Evolutionary conservation across 2,888 invertebrate genomes (phyloP), one percentile per base, ranked within the genome.

Genomic region (Dione juno): DNA sequence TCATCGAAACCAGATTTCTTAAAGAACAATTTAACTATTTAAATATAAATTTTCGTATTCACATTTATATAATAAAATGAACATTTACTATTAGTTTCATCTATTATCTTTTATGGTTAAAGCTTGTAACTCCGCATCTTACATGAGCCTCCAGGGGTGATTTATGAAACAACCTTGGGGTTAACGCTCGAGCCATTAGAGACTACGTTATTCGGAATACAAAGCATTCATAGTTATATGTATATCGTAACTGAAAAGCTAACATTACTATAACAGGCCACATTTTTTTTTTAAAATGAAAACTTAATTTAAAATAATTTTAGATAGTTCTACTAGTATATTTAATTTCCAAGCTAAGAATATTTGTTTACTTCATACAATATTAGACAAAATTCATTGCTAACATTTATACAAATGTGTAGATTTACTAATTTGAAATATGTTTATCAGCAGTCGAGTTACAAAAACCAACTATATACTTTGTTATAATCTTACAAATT

Each of bases 111-210:
- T 59, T 43, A 43, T 43, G 59, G 59, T 43, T 43, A 21, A 41
- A 21, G 21, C 28, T 59, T 43, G 59, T 45, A 61, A 16, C 61
- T 45, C n/a, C 6, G 14, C 43, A 61, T 45, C 45, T 61, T 57
- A 61, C 43, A 61, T 28, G 21, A 28, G 45, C 61, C 45, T 43
- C 43, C 10, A 59, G 43, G 59, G 59, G 59, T 41, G 59, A 59
- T 59, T 43, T 59, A 45, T 28, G 43, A 28, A 61, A n/a, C 28
- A 61, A 43, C 43, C 43, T 61, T 45, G 28, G 43, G 43, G 61
- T 43, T 45, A 45, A 45, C 61, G 43, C 61, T 61, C 43, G 61
- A 45, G 28, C 45, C 45, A 11, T 61, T 61, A n/a, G n/a, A 43
- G 41, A 21, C 41, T 59, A 19, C 21, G 41, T 58, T 58, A 21